These are phyloP conservation scores for Capreolus pygargus DNA, from an alignment of 2,113 vertebrate genomes.

Conservation along the genomic window DNA sequence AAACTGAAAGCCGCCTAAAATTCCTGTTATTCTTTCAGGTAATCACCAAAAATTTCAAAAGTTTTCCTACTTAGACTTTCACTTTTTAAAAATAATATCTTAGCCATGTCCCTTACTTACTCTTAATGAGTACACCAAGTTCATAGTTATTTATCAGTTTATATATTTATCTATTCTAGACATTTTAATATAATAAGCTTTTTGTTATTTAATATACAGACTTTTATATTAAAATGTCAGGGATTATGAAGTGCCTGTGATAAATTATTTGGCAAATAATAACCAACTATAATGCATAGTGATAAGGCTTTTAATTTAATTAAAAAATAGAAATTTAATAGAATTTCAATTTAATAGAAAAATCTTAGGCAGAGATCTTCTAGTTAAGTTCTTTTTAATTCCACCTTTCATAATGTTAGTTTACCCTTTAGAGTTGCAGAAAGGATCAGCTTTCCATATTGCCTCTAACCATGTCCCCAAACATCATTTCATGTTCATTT, in stretches of 20 bases:
- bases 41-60: background rate
- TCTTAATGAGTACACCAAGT: background rate
- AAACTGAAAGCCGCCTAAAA: background rate
- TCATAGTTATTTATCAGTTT: background rate
- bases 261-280: slow-evolving; percentile 19
- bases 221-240: slow-evolving; percentile 15
- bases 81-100: background rate
- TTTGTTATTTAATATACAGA: slow-evolving; percentile 15
- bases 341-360: background rate
- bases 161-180: background rate
- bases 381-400: background rate
- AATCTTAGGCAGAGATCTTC: background rate
- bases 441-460: background rate
- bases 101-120: background rate
- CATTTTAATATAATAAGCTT: background rate
- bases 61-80: background rate
- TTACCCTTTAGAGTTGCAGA: background rate
- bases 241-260: background rate
- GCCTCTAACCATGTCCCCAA: background rate
- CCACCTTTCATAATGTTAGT: background rate
- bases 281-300: background rate
- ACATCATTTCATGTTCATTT: background rate
- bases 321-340: no score
- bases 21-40: background rate
- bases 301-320: background rate